Base-by-base conservation (phyloP, 2,797 vertebrate species). In the Sorex maritimensis region DNA sequence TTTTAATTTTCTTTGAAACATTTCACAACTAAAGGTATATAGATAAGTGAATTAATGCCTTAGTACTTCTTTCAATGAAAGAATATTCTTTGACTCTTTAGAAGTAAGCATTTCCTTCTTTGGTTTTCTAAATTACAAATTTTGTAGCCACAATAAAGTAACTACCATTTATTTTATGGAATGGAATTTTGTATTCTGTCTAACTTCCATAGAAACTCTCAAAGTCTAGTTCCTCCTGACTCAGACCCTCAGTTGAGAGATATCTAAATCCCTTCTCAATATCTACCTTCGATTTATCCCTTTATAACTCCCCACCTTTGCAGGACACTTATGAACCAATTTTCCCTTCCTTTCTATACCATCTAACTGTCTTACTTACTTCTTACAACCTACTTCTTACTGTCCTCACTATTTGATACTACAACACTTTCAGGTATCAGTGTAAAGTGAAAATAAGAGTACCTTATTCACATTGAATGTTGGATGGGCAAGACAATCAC, bases 1-100 rank as follows among this genome's bases (percentile, higher is more conserved):
- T 75, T 91, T 94, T 92, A 91, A 91, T 94, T 94, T 82, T 95
- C 6, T 19, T 26, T 77, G 71, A 86, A 82, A 88, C n/a, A 75
- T 78, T 86, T 65, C 15, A 23, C 61, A 93, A 19, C 88, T 92
- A 92, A 92, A 79, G 4, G 73, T 26, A 63, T 9, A 19, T 83
- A 75, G 58, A 24, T 79, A 73, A 93, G 86, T 26, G 13, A 82
- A 19, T 79, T 86, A 87, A 85, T 52, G 46, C 9, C 91, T 91
- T 92, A 34, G 74, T 34, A 44, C n/a, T 14, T 6, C 2, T 69
- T 24, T 68, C 14, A 77, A 4, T 86, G 10, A 19, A 82, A 87
- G 2, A 77, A n/a, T 1, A 15, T 44, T 0, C 2, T 52, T 79
- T 23, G 81, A 34, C 9, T 58, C 21, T 77, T 91, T 5, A 55